phyloP scores from a whole-genome alignment of 2,797 vertebrate genomes.

The Pogoniulus pusillus region DNA sequence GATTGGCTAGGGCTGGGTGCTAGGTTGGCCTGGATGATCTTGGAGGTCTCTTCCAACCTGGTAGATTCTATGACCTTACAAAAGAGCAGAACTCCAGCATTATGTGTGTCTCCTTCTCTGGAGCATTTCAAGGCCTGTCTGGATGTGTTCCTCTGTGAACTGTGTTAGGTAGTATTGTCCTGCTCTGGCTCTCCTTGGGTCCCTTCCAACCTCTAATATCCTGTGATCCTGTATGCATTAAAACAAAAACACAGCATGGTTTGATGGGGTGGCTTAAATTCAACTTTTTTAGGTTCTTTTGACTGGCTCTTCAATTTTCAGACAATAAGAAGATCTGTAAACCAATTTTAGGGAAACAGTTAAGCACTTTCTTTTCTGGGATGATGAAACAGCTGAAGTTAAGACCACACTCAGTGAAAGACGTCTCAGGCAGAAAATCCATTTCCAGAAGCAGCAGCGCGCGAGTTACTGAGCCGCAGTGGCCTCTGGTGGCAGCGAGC shows the following conservation, averaged over 20 bases:
- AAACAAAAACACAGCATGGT: neutral
- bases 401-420: neutral
- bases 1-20: too few species aligned
- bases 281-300: neutral
- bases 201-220: too few species aligned
- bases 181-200: too few species aligned
- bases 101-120: too few species aligned
- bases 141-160: too few species aligned
- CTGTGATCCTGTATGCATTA: neutral
- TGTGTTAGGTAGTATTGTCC: too few species aligned
- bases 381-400: neutral
- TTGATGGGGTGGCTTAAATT: neutral
- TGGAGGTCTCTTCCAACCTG: too few species aligned
- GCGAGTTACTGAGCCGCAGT: slow-evolving; percentile 11
- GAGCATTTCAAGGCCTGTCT: too few species aligned
- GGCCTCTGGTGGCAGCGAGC: slow-evolving; percentile 60
- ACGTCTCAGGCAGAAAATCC: neutral
- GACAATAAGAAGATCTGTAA: neutral
- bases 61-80: too few species aligned
- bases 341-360: neutral
- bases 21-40: too few species aligned
- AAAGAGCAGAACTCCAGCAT: neutral
- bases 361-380: neutral
- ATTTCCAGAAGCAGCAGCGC: neutral
- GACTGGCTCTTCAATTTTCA: neutral